Evolutionary conservation across 2,797 vertebrate genomes (phyloP).

Genomic region (Margarornis squamiger): DNA sequence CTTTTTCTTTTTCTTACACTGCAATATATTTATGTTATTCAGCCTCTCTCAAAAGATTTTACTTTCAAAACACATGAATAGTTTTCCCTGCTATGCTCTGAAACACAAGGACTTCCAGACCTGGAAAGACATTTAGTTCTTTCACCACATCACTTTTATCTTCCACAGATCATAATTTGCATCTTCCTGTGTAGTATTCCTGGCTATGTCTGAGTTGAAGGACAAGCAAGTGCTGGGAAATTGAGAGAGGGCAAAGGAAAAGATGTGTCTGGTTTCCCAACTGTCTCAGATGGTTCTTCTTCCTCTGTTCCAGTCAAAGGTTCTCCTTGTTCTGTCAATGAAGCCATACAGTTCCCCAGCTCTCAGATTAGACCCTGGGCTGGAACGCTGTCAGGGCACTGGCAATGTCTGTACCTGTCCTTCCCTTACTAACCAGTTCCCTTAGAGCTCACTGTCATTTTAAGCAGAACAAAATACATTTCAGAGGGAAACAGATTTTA

Average conservation of each 20-base stretch:
- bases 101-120: neutral
- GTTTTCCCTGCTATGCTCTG: neutral
- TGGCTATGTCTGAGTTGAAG: neutral
- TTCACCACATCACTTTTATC: neutral
- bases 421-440: accelerated
- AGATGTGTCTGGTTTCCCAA: neutral
- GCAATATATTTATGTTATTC: neutral
- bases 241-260: neutral
- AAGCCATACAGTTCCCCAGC: neutral
- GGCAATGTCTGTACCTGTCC: neutral
- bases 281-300: neutral
- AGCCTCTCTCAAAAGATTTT: neutral
- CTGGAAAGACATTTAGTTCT: neutral
- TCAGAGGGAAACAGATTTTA: neutral
- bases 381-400: neutral
- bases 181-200: neutral
- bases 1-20: neutral
- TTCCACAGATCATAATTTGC: neutral
- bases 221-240: neutral
- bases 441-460: neutral
- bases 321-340: neutral
- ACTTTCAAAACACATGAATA: neutral
- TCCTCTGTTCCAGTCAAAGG: neutral
- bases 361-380: neutral
- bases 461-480: neutral